Percentiles rank a stretch among this genome's conserved stretches.
Evolutionary conservation across 2,113 vertebrate genomes (phyloP).

Genomic region (Thamnaconus septentrionalis): DNA sequence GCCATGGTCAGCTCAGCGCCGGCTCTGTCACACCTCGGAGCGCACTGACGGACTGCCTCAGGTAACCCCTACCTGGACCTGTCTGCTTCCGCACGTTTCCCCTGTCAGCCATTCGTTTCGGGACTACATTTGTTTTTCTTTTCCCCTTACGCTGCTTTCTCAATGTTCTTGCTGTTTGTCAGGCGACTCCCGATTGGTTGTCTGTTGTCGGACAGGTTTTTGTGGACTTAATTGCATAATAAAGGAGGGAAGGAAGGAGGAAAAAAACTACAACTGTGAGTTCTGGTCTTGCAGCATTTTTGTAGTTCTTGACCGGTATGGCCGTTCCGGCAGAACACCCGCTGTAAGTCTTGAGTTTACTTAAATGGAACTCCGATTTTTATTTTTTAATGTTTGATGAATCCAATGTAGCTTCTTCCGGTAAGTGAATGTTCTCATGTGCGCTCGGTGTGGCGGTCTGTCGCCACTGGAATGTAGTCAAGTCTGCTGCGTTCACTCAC

Average conservation of each 20-base stretch:
- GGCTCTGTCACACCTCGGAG: too few species aligned
- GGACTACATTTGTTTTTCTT: background rate
- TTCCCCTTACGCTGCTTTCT: background rate
- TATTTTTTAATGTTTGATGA: too few species aligned
- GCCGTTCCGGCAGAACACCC: background rate
- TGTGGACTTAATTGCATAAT: constrained; percentile 5
- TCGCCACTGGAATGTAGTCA: background rate
- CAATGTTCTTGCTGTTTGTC: background rate
- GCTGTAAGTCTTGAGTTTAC: too few species aligned
- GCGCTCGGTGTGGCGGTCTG: background rate
- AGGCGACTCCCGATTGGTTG: background rate
- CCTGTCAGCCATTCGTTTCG: background rate
- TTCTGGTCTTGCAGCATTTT: background rate
- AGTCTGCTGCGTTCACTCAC: too few species aligned
- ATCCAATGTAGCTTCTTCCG: too few species aligned
- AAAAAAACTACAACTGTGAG: background rate
- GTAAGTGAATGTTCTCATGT: too few species aligned
- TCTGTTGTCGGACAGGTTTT: constrained; percentile 1
- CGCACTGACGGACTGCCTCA: constrained; percentile 11
- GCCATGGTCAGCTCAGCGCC: too few species aligned
- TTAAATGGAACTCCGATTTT: too few species aligned
- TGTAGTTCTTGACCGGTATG: background rate
- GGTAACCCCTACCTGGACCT: background rate
- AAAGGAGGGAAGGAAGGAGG: background rate
- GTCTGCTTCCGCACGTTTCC: constrained; percentile 19